Evolutionary conservation across 2,113 vertebrate species (phyloP), one percentile per base, ranked within the genome.

Genomic region (Ascaphus truei): DNA sequence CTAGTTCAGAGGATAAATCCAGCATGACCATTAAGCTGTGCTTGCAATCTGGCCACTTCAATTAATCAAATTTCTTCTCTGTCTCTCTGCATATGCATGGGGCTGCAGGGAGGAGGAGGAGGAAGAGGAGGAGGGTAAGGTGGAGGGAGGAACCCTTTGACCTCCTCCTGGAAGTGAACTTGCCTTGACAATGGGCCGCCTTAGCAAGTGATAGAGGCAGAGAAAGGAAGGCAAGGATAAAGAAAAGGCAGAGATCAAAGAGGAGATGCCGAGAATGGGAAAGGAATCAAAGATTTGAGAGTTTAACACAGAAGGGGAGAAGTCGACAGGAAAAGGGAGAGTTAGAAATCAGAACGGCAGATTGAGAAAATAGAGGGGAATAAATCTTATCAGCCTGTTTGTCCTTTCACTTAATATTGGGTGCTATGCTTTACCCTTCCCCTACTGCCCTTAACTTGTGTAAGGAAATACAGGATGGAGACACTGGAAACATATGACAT

Each of bases 31-130:
- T 45, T 48, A 72, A 55, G 6, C 74, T 47, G 58, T 61, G 64
- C 61, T 68, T 61, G 57, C 73, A 68, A 66, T 29, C 76, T 63
- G 71, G 73, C 58, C 52, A 64, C 62, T 58, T 45, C 79, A 60
- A 11, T 71, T 72, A 63, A 78, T 73, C 76, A 20, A 1, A 7
- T 4, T 39, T 47, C 75, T 72, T 64, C 10, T 25, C 72, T 59
- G 16, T 71, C 23, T 72, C 75, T 79, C 73, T 68, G 37, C 68
- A 66, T 39, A 51, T n/a, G 50, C 16, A 10, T 8, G 34, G 7
- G 2, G 34, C 26, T 26, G 45, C 5, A 20, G 20, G 30, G 45
- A 29, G 25, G 20, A 56, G 27, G 67, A 16, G 25, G n/a, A 15
- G 23, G 13, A 29, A 23, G 25, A n/a, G n/a, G n/a, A 26, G 56